Evolutionary conservation across 2,888 invertebrate genomes (phyloP).

Genomic region (Uropetala carovei): DNA sequence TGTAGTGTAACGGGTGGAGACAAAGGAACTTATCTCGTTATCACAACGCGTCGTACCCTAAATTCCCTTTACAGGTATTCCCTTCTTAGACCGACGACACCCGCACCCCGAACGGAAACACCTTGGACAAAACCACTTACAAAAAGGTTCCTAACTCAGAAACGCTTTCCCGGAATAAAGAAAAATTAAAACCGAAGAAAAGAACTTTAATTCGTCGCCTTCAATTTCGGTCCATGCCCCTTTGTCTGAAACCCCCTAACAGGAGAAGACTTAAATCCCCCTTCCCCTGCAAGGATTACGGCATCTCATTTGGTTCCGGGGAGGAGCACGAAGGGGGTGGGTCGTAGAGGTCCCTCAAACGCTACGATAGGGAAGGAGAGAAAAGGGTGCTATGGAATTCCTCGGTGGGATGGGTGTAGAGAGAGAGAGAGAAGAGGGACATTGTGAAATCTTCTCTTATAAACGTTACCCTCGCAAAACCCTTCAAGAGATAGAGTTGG

Average conservation of each 20-base stretch:
- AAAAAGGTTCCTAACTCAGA: no score
- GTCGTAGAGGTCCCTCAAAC: background rate
- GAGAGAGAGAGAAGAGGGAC: background rate
- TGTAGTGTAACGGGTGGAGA: no score
- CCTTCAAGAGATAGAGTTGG: background rate
- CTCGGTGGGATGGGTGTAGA: background rate
- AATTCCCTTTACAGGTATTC: no score
- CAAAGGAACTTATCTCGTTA: no score
- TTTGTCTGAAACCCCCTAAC: background rate
- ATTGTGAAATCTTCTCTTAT: background rate
- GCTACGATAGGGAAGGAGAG: background rate
- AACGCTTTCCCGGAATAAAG: background rate
- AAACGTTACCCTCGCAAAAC: background rate
- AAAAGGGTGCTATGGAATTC: background rate
- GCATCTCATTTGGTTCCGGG: slow-evolving; percentile 55
- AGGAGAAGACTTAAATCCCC: slow-evolving; percentile 28
- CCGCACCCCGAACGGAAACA: no score
- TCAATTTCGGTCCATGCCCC: background rate
- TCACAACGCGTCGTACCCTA: no score
- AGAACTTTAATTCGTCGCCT: background rate
- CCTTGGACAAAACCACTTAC: no score
- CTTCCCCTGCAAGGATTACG: background rate
- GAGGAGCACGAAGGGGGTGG: background rate
- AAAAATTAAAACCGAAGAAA: background rate
- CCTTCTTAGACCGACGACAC: no score